Percentiles rank a stretch among this genome's conserved stretches.
These are phyloP conservation scores for Pseudochirops cupreus DNA, from an alignment of 2,797 vertebrate genomes.

Conservation along the genomic window DNA sequence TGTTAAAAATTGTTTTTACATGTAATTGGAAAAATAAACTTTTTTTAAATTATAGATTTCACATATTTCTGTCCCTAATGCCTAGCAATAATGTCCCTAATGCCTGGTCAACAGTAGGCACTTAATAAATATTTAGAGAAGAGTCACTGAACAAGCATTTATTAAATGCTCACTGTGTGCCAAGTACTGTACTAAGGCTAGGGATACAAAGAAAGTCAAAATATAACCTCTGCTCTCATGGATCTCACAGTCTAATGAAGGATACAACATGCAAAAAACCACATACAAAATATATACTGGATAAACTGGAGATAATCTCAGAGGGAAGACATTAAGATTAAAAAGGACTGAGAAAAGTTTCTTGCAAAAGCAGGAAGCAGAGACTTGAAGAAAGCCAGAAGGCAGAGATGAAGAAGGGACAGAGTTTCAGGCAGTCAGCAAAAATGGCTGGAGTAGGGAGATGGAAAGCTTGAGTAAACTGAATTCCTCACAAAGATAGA, in stretches of 20 bases:
- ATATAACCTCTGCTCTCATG: background rate
- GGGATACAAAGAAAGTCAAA: background rate
- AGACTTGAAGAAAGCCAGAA: background rate
- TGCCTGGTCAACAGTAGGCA: background rate
- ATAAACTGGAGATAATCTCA: background rate
- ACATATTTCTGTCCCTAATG: too few species aligned
- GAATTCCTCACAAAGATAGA: background rate
- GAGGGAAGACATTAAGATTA: background rate
- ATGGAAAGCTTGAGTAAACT: background rate
- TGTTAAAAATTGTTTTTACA: background rate
- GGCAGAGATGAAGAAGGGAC: background rate
- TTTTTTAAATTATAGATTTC: background rate
- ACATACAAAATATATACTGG: background rate
- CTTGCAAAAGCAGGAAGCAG: background rate
- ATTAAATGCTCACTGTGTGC: background rate
- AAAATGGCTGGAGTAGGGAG: background rate
- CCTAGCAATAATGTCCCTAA: background rate
- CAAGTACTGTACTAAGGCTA: background rate
- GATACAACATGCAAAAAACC: background rate
- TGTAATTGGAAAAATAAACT: background rate
- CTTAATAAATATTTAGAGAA: background rate
- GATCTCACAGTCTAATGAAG: background rate
- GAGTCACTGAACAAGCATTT: background rate
- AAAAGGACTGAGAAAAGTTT: background rate
- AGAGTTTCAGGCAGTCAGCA: background rate